Percentiles rank a stretch among this genome's conserved stretches.
These are phyloP conservation scores for Hippopotamyrus pictus DNA, from an alignment of 2,797 vertebrate genomes.

Conservation along the genomic window DNA sequence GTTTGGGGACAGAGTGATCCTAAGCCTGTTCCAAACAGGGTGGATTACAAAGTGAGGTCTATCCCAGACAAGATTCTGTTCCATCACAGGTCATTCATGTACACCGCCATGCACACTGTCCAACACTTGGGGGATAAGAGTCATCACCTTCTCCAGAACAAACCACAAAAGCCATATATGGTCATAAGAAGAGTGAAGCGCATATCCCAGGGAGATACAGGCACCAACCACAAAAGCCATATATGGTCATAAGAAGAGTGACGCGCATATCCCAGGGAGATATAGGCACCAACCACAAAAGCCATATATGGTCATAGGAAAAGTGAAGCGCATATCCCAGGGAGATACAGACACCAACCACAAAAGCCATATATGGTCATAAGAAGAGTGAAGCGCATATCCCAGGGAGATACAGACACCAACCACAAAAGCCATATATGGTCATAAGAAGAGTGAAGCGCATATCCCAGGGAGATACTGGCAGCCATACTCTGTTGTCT, in stretches of 20 bases:
- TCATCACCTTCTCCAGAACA: neutral
- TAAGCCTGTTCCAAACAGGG: neutral
- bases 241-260: too few relatives aligned
- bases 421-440: too few relatives aligned
- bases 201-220: neutral
- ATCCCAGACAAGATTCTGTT: neutral
- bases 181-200: neutral
- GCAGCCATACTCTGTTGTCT: neutral
- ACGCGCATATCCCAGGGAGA: too few relatives aligned
- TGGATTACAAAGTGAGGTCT: neutral
- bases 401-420: too few relatives aligned
- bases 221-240: neutral
- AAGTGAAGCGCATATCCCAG: too few relatives aligned
- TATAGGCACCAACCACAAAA: too few relatives aligned
- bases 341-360: too few relatives aligned
- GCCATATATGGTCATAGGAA: too few relatives aligned
- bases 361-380: too few relatives aligned
- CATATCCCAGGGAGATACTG: too few relatives aligned
- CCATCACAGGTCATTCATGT: neutral
- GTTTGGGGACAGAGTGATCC: neutral
- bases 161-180: neutral
- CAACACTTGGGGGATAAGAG: neutral
- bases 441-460: too few relatives aligned
- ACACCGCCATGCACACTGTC: neutral
- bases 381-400: too few relatives aligned